phyloP scores from a whole-genome alignment of 2,888 invertebrate genomes.

The Temnothorax rugatulus region DNA sequence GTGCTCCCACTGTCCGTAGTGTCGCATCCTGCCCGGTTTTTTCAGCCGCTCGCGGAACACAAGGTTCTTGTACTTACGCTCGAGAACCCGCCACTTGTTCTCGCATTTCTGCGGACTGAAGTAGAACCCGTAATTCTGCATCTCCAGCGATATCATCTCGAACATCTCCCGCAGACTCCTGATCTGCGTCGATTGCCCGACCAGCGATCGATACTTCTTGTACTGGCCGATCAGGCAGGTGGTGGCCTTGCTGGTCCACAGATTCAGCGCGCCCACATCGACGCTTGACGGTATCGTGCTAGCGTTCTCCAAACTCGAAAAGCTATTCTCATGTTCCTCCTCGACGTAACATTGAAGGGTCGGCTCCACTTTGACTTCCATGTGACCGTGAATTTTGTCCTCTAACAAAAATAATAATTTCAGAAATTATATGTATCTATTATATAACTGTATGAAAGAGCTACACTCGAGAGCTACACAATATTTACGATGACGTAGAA shows the following conservation, averaged over 20 bases:
- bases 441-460: not conserved
- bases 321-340: slow-evolving; percentile 74
- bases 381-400: slow-evolving; percentile 58
- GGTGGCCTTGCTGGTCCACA: slow-evolving; percentile 83
- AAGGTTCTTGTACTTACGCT: slow-evolving; percentile 83
- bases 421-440: not conserved
- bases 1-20: slow-evolving; percentile 83
- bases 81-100: slow-evolving; percentile 83
- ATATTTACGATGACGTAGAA: not conserved
- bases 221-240: slow-evolving; percentile 81
- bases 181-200: slow-evolving; percentile 80
- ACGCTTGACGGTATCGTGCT: slow-evolving; percentile 66
- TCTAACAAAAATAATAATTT: slow-evolving; percentile 59
- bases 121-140: slow-evolving; percentile 80
- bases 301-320: slow-evolving; percentile 66
- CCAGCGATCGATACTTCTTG: slow-evolving; percentile 80
- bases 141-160: slow-evolving; percentile 82
- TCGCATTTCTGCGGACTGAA: slow-evolving; percentile 84
- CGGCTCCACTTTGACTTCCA: slow-evolving; percentile 80
- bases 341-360: slow-evolving; percentile 67
- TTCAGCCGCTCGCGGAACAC: slow-evolving; percentile 80
- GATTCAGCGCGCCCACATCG: slow-evolving; percentile 74
- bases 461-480: not conserved
- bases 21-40: slow-evolving; percentile 82
- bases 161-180: slow-evolving; percentile 83